Conservation (phyloP, 2,113 vertebrate genomes). For the Perca schrenkii region DNA sequence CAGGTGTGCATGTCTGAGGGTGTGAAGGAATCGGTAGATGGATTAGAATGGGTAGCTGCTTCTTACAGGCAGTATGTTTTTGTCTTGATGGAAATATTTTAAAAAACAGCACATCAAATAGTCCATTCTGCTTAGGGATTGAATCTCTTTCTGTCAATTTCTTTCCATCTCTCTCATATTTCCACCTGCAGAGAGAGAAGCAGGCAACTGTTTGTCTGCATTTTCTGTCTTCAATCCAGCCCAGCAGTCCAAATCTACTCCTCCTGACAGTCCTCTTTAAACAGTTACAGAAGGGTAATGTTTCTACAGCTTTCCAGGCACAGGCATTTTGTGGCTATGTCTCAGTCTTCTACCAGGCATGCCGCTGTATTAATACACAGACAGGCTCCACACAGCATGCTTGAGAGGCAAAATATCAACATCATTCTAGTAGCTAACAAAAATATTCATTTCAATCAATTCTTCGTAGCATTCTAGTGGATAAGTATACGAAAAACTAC, state of each 20-base stretch:
- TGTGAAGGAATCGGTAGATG: conserved; percentile 32
- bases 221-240: conserved; percentile 63
- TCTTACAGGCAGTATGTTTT: conserved; percentile 61
- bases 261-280: conserved; percentile 75
- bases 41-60: conserved; percentile 54
- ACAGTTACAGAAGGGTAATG: conserved; percentile 79
- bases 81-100: conserved; percentile 58
- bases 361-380: conserved; percentile 80
- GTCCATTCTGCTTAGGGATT: conserved; percentile 46
- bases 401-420: conserved; percentile 83
- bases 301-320: conserved; percentile 84
- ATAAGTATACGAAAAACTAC: conserved; percentile 70
- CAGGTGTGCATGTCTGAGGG: conserved; percentile 47
- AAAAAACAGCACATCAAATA: conserved; percentile 55
- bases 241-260: conserved; percentile 72
- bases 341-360: conserved; percentile 83
- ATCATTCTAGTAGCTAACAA: conserved; percentile 84
- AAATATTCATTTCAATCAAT: conserved; percentile 78
- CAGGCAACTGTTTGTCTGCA: conserved; percentile 61
- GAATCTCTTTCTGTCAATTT: conserved; percentile 46
- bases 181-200: conserved; percentile 58
- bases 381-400: conserved; percentile 86
- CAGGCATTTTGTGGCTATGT: conserved; percentile 83
- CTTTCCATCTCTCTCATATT: conserved; percentile 63
- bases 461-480: conserved; percentile 75